phyloP scores from a whole-genome alignment of 2,797 vertebrate species.

The Tokudaia muenninki region DNA sequence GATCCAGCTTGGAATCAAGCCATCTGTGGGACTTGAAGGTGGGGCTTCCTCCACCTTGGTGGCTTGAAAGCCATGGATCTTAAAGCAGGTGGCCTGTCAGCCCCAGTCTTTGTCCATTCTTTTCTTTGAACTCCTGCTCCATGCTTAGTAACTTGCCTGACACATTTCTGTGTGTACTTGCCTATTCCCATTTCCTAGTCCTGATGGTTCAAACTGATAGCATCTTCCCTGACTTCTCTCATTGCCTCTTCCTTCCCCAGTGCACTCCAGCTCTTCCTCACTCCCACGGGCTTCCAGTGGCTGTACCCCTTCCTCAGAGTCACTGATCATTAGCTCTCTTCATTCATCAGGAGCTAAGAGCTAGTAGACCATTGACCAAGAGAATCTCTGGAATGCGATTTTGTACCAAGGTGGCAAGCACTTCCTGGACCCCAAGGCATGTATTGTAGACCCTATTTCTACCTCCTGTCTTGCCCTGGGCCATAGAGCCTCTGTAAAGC shows the following conservation, averaged over 20 bases:
- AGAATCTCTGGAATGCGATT: background rate
- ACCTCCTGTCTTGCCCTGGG: no score
- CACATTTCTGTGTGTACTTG: background rate
- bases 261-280: background rate
- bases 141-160: background rate
- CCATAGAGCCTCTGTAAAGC: background rate
- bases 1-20: background rate
- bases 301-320: background rate
- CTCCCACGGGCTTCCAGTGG: background rate
- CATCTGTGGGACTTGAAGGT: accelerated
- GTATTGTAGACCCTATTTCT: accelerated
- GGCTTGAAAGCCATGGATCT: background rate
- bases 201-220: background rate
- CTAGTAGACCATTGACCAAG: background rate
- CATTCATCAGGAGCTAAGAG: background rate
- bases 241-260: background rate
- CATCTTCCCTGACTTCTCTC: background rate
- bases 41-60: accelerated
- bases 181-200: background rate
- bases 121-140: background rate
- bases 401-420: no score
- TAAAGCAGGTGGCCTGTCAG: background rate
- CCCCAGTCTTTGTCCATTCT: background rate
- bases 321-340: background rate
- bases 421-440: background rate